A percentile compares a stretch with the other conserved stretches of the same genome.
phyloP scores from a whole-genome alignment of 2,888 invertebrate genomes.

The Eumacrocentrus americanus region DNA sequence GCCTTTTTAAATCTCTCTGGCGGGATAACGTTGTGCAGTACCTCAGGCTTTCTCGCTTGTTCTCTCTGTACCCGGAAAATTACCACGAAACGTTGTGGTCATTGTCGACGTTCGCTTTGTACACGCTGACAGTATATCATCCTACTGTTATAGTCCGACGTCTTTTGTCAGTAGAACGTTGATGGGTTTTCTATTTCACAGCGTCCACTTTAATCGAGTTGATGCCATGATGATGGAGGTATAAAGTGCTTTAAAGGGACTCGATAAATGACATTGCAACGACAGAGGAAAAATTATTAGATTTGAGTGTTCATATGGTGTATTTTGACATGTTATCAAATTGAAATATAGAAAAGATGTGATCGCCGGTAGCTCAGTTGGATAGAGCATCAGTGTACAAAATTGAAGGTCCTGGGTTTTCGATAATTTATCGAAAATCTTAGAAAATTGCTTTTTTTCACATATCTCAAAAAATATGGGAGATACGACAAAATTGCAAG shows the following conservation, averaged over 20 bases:
- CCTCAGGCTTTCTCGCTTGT: slow-evolving; percentile 1
- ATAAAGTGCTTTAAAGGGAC: background rate
- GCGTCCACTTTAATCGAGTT: too few relatives aligned
- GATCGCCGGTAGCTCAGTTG: too few relatives aligned
- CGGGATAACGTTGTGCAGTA: background rate
- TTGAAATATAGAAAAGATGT: too few relatives aligned
- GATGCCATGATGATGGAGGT: too few relatives aligned
- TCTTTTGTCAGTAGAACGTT: background rate
- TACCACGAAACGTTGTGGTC: slow-evolving; percentile 1
- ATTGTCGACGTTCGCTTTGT: slow-evolving; percentile 4
- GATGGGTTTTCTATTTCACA: too few relatives aligned
- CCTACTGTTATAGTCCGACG: background rate
- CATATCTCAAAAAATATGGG: too few relatives aligned
- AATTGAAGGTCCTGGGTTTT: too few relatives aligned
- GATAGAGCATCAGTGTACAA: too few relatives aligned
- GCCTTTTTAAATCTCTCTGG: slow-evolving; percentile 20
- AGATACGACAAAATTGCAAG: too few relatives aligned
- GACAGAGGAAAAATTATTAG: background rate
- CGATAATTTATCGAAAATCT: too few relatives aligned
- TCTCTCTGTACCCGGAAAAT: slow-evolving; percentile 10
- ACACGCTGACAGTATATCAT: background rate
- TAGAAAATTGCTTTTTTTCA: too few relatives aligned
- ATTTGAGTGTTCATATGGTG: background rate
- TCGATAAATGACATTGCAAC: background rate
- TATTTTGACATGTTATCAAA: too few relatives aligned